Evolutionary conservation across 2,888 invertebrate genomes (phyloP).

Genomic region (Erebia epiphron): DNA sequence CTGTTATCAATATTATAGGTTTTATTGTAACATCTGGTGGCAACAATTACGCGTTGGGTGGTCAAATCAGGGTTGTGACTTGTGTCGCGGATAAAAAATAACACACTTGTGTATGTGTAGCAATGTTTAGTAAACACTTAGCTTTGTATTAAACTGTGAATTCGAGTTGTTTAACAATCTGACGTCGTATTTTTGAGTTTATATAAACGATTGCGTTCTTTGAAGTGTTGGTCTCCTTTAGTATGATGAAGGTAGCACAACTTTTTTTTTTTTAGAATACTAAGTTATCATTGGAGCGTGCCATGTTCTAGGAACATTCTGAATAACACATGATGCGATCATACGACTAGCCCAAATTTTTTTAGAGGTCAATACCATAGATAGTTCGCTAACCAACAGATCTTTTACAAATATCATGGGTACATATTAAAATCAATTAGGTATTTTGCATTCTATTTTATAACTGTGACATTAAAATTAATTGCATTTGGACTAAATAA

Average conservation of each 20-base stretch:
- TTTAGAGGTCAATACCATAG: too few species aligned
- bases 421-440: too few species aligned
- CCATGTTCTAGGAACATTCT: too few species aligned
- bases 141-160: conserved; percentile 49
- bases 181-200: conserved; percentile 35
- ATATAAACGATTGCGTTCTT: conserved; percentile 34
- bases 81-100: conserved; percentile 53
- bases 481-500: conserved; percentile 16
- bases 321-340: too few species aligned
- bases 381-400: too few species aligned
- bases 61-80: conserved; percentile 49
- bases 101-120: conserved; percentile 27
- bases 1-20: conserved; percentile 60
- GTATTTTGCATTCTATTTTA: too few species aligned
- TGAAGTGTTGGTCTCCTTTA: background rate
- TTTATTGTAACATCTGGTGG: conserved; percentile 57
- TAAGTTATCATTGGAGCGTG: too few species aligned
- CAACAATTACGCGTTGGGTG: conserved; percentile 51
- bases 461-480: background rate
- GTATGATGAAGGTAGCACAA: too few species aligned
- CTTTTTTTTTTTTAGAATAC: too few species aligned
- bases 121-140: conserved; percentile 62
- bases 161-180: conserved; percentile 37
- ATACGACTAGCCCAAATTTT: too few species aligned
- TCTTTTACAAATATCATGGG: too few species aligned